Conservation (phyloP, 2,113 vertebrate genomes). For the Coracopsis vasa region DNA sequence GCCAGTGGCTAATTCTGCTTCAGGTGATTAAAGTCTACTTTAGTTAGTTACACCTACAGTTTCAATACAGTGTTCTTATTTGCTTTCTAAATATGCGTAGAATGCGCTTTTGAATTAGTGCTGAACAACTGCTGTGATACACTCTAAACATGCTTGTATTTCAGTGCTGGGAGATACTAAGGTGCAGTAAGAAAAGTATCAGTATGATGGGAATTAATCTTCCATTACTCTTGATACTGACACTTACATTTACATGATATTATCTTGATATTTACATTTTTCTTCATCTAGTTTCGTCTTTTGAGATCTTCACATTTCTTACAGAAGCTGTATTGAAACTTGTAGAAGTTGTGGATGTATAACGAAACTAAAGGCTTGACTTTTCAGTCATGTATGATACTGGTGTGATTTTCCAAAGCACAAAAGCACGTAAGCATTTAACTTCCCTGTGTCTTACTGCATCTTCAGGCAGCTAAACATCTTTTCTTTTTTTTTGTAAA, state of each 20-base stretch:
- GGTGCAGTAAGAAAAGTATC: not conserved
- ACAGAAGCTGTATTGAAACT: fast-evolving
- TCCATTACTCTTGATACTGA: not conserved
- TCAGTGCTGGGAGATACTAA: not conserved
- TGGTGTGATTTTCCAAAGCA: not conserved
- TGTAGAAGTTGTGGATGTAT: not conserved
- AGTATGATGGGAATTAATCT: not conserved
- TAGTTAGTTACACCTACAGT: not conserved
- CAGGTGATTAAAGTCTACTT: not conserved
- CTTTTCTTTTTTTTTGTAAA: not conserved
- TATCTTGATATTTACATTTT: not conserved
- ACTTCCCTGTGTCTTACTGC: not conserved
- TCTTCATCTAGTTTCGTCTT: not conserved
- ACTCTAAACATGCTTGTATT: not conserved
- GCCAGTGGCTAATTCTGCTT: not conserved
- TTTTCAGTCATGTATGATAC: not conserved
- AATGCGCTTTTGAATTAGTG: not conserved
- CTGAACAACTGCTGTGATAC: not conserved
- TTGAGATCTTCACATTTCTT: not conserved
- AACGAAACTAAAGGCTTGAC: not conserved
- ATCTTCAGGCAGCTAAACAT: not conserved
- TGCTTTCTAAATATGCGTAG: not conserved
- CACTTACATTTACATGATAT: not conserved
- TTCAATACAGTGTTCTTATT: not conserved
- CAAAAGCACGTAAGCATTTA: not conserved